phyloP scores from a whole-genome alignment of 2,888 invertebrate genomes.

The Limnephilus marmoratus region DNA sequence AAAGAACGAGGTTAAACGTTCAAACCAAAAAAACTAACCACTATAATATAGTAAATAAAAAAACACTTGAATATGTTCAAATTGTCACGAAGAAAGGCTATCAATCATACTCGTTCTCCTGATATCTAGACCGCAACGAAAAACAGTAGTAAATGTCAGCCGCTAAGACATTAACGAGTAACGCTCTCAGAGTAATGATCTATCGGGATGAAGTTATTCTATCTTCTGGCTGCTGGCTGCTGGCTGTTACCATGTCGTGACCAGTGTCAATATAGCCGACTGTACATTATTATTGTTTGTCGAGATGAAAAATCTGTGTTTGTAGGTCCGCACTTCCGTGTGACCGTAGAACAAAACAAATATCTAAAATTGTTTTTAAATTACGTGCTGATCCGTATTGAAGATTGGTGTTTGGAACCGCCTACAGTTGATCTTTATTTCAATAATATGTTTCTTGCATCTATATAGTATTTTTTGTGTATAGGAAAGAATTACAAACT shows the following conservation, averaged over 20 bases:
- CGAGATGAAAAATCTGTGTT: background rate
- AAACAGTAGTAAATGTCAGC: slow-evolving; percentile 34
- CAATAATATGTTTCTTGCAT: background rate
- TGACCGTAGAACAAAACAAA: slow-evolving; percentile 10
- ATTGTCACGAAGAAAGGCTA: slow-evolving; percentile 13
- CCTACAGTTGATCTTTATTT: background rate
- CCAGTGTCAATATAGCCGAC: background rate
- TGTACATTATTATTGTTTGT: background rate
- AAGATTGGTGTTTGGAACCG: background rate
- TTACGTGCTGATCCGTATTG: background rate
- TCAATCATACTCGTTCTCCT: slow-evolving; percentile 13
- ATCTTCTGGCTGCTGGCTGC: background rate
- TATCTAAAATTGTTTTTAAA: background rate
- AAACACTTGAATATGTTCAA: background rate
- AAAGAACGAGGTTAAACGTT: background rate
- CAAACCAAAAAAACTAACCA: background rate
- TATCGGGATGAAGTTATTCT: slow-evolving; percentile 29
- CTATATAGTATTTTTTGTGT: background rate
- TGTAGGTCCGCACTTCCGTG: slow-evolving; percentile 24
- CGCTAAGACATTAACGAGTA: slow-evolving; percentile 23
- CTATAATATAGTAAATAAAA: background rate
- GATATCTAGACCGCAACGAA: slow-evolving; percentile 41
- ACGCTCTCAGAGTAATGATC: slow-evolving; percentile 21
- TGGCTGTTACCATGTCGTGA: slow-evolving; percentile 27
- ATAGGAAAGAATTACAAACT: too few species aligned